Base-by-base conservation (phyloP, 23 tunicate genomes). In the Trididemnum clinides region DNA sequence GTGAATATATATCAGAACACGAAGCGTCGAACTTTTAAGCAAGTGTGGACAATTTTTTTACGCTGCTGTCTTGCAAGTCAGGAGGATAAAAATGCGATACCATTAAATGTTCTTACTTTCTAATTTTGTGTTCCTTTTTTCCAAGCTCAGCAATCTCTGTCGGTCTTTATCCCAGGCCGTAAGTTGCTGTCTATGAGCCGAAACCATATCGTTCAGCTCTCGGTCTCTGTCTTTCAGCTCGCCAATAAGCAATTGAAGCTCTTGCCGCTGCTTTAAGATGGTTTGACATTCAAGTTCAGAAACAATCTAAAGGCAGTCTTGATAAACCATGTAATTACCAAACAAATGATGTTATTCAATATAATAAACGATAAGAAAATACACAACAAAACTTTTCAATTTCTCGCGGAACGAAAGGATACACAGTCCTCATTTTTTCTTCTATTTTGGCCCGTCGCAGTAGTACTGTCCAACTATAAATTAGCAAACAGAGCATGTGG, bases 81-180 rank as follows among this genome's bases (percentile, higher is more conserved):
- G 26, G 30, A 64, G 26, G 30, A 0, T 19, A 44, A 64, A 64
- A 64, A 64, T 28, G 19, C 28, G 30, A 0, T 0, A 23, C 0
- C 20, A 64, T 64, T 64, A 12, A 62, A 73, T 2, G 28, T 29
- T 34, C 82, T 64, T 28, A 92, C 97, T 35, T 78, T 92, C 92
- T 57, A 83, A 35, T 58, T 69, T 84, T 32, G 72, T 84, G 69
- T 72, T 77, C 71, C 66, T 84, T 44, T 84, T 78, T 88, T 92
- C 97, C 50, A 92, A 35, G 27, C 35, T 36, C 32, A 88, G 20
- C 32, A 81, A 33, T 37, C 86, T 49, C 36, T 80, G 86, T 79
- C 92, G 51, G 50, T 92, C 97, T 57, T 72, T 84, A 36, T 92
- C 92, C 97, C 97, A 92, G 6, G 97, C 92, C 2, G 81, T 64